phyloP scores from a whole-genome alignment of 2,888 invertebrate species.

The Scaptomyza cyrtandrae region DNA sequence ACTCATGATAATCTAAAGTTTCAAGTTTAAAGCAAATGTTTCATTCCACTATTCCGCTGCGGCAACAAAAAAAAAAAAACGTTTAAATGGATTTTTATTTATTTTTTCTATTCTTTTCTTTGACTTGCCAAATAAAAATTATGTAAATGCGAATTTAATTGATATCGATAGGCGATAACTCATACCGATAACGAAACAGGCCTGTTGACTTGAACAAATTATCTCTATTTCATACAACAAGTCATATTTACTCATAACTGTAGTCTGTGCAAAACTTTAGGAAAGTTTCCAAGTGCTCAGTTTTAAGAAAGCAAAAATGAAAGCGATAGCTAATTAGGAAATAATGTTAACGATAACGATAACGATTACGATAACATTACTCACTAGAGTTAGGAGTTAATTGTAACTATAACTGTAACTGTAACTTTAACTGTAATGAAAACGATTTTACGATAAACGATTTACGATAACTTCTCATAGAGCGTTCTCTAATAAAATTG shows the following conservation, averaged over 20 bases:
- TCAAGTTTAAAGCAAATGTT: slow-evolving; percentile 3
- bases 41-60: slow-evolving; percentile 8
- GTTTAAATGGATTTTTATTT: too few relatives aligned
- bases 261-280: slow-evolving; percentile 60
- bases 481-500: slow-evolving; percentile 59
- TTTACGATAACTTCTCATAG: slow-evolving; percentile 53
- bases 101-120: too few relatives aligned
- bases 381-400: slow-evolving; percentile 35
- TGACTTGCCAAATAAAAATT: too few relatives aligned
- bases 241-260: slow-evolving; percentile 18
- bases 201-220: not conserved
- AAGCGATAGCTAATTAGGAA: slow-evolving; percentile 34
- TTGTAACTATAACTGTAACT: slow-evolving; percentile 48
- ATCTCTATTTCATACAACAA: slow-evolving; percentile 4
- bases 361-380: slow-evolving; percentile 33
- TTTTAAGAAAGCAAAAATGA: slow-evolving; percentile 45
- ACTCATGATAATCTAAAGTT: not conserved
- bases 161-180: slow-evolving; percentile 18
- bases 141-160: not conserved
- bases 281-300: slow-evolving; percentile 73
- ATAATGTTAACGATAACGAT: slow-evolving; percentile 40
- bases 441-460: slow-evolving; percentile 41
- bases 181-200: not conserved
- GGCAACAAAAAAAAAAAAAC: too few relatives aligned
- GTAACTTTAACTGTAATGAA: slow-evolving; percentile 32